These are phyloP conservation scores for Xanthostigma xanthostigma DNA, from an alignment of 2,888 invertebrate genomes.

Conservation along the genomic window DNA sequence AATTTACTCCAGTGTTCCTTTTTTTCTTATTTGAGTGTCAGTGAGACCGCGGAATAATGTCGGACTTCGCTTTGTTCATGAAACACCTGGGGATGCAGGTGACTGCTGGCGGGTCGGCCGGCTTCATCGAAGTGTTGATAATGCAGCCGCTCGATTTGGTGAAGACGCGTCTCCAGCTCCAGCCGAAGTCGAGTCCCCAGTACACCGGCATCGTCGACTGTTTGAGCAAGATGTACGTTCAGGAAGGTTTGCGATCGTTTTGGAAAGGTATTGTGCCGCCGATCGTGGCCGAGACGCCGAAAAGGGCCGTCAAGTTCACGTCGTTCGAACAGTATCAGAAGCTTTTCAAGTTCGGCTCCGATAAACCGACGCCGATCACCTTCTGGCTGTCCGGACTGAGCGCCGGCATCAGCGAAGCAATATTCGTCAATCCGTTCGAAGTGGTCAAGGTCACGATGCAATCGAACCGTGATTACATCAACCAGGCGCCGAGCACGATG, in stretches of 20 bases:
- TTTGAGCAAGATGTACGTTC: slow-evolving; percentile 72
- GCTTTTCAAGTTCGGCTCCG: slow-evolving; percentile 64
- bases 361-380: slow-evolving; percentile 64
- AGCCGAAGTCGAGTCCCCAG: slow-evolving; percentile 37
- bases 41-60: no score
- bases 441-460: slow-evolving; percentile 87
- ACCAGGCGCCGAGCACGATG: slow-evolving; percentile 58
- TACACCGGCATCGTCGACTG: slow-evolving; percentile 76
- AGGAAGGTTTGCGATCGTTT: slow-evolving; percentile 71
- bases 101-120: slow-evolving; percentile 80
- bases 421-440: slow-evolving; percentile 88
- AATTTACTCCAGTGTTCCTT: no score
- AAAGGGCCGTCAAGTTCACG: slow-evolving; percentile 86
- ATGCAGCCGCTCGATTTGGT: slow-evolving; percentile 94
- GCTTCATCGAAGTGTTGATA: slow-evolving; percentile 84
- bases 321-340: slow-evolving; percentile 88
- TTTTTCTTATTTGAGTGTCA: no score
- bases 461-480: slow-evolving; percentile 46
- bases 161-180: slow-evolving; percentile 78
- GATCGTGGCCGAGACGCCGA: slow-evolving; percentile 86
- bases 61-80: slow-evolving; percentile 20
- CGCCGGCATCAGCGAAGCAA: slow-evolving; percentile 82
- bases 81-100: slow-evolving; percentile 69
- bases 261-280: slow-evolving; percentile 93
- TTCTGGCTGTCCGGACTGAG: slow-evolving; percentile 77